phyloP scores from a whole-genome alignment of 2,797 vertebrate species.

The Paratrypauchen microcephalus region DNA sequence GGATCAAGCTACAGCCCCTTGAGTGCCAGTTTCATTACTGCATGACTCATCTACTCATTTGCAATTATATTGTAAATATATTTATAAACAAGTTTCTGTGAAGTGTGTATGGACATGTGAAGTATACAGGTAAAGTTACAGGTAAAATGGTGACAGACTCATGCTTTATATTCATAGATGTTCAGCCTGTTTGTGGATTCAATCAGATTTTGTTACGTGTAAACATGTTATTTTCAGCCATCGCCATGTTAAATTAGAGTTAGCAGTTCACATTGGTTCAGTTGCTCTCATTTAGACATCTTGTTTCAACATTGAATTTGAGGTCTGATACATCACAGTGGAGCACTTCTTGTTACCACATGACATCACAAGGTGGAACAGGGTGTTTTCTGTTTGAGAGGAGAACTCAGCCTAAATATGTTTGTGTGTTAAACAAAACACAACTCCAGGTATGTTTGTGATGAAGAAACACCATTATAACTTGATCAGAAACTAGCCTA shows the following conservation, averaged over 20 bases:
- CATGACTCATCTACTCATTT: slow-evolving; percentile 43
- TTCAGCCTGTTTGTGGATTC: background rate
- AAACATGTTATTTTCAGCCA: background rate
- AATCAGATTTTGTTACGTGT: background rate
- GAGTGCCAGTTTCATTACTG: slow-evolving; percentile 39
- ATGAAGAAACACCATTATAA: too few species aligned
- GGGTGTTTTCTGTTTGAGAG: too few species aligned
- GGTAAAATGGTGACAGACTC: slow-evolving; percentile 17
- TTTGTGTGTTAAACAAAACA: too few species aligned
- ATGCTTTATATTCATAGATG: background rate
- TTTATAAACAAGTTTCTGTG: background rate
- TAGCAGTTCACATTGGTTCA: background rate
- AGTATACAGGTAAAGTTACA: slow-evolving; percentile 29
- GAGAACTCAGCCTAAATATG: too few species aligned
- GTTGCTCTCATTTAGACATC: too few species aligned
- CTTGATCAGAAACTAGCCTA: too few species aligned
- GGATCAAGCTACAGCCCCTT: slow-evolving; percentile 24
- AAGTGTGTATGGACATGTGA: background rate
- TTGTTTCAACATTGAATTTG: too few species aligned
- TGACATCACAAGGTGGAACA: too few species aligned
- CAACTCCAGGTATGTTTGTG: too few species aligned
- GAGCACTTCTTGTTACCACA: too few species aligned
- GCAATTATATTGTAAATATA: background rate
- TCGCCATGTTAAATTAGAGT: background rate
- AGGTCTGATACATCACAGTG: too few species aligned